Evolutionary conservation across 2,113 vertebrate species (phyloP), one percentile per base, ranked within the genome.

Genomic region (Lycocorax pyrrhopterus): DNA sequence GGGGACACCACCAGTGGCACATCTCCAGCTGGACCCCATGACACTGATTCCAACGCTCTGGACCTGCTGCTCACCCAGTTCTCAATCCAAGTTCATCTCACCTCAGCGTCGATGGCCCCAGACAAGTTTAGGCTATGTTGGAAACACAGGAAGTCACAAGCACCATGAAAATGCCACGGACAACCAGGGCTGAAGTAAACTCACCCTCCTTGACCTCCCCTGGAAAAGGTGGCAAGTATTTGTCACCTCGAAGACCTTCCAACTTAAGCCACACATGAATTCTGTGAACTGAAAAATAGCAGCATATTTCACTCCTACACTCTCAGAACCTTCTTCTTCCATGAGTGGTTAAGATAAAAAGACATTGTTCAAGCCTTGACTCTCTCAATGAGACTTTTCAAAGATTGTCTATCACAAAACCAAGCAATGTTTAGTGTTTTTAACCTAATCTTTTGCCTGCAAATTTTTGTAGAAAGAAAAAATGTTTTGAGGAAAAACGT

Each of bases 11-110:
- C 10, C 13, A 13, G 25, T 18, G 41, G 7, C n/a, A n/a, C 7
- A 2, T 46, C 29, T n/a, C 41, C 29, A 33, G 0, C 18, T 22
- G 17, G n/a, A 23, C 6, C 9, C 41, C 9, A 2, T 27, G n/a
- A 11, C 22, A 39, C 39, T 27, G 22, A 22, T 15, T 9, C 3
- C 27, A 63, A 1, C 22, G 41, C 27, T 62, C 47, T 53, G 33
- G 39, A 17, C 16, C 26, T 16, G 7, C 81, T 55, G 41, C 33
- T 55, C 58, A 39, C 13, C 17, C 27, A 14, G 30, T 33, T 39
- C 58, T 46, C 29, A 29, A 4, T 19, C 49, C 69, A 12, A 12
- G 12, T 29, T 39, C 12, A 12, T 39, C 18, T 55, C 18, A 23
- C 6, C 6, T 66, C n/a, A 29, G 26, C 51, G 15, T 32, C 1